phyloP scores from a whole-genome alignment of 2,113 vertebrate genomes.

The Dicentrarchus labrax region DNA sequence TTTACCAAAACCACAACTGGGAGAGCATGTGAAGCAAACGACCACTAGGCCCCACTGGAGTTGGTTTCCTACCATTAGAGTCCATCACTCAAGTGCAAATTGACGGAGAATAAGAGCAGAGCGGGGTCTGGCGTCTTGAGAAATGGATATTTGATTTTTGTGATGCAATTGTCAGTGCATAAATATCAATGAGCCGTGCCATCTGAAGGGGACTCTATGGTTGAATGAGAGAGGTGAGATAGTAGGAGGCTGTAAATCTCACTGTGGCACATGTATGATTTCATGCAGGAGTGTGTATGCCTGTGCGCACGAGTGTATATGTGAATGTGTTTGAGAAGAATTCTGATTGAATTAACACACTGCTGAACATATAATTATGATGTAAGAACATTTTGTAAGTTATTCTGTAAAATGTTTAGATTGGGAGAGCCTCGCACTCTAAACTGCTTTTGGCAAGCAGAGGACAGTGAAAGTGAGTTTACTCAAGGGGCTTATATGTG shows the following conservation, averaged over 20 bases:
- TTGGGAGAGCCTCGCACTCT: constrained; percentile 17
- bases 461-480: constrained; percentile 38
- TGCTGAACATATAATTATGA: constrained; percentile 36
- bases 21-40: constrained; percentile 60
- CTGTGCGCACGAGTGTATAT: neutral
- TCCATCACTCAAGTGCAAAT: constrained; percentile 70
- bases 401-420: constrained; percentile 22
- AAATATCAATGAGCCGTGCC: constrained; percentile 76
- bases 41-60: constrained; percentile 63
- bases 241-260: constrained; percentile 72
- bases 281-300: constrained; percentile 44
- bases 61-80: constrained; percentile 66
- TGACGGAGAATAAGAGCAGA: constrained; percentile 67
- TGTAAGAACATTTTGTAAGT: constrained; percentile 30
- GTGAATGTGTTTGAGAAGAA: constrained; percentile 20
- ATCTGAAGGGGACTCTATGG: constrained; percentile 46
- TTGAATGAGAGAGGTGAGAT: constrained; percentile 73
- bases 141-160: constrained; percentile 70
- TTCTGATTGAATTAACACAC: constrained; percentile 18
- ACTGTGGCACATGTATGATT: constrained; percentile 53
- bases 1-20: constrained; percentile 71
- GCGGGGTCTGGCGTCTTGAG: constrained; percentile 53
- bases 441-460: constrained; percentile 51
- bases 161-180: constrained; percentile 77
- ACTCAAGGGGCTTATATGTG: constrained; percentile 41